phyloP scores from a whole-genome alignment of 2,797 vertebrate species.

The Cygnus olor region DNA sequence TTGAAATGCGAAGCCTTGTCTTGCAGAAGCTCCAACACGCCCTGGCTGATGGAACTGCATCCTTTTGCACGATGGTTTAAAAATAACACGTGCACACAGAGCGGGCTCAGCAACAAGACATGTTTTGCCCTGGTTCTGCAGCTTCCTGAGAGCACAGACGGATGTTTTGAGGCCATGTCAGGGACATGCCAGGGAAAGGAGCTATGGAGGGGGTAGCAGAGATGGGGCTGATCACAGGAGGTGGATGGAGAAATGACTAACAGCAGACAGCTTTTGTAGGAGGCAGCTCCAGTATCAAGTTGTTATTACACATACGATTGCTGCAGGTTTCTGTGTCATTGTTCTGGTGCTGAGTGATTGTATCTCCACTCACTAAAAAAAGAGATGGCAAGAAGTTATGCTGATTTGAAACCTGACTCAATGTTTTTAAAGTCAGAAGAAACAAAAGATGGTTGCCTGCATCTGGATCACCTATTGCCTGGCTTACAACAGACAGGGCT shows the following conservation, averaged over 20 bases:
- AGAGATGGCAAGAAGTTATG: not conserved
- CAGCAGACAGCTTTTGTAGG: not conserved
- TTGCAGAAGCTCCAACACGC: not conserved
- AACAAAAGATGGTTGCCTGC: not conserved
- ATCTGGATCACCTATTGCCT: not conserved
- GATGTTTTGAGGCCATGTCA: not conserved
- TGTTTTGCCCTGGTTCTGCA: not conserved
- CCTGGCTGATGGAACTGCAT: not conserved
- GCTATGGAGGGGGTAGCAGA: not conserved
- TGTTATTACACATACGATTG: conserved; percentile 13
- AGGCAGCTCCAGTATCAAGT: not conserved
- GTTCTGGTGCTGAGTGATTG: not conserved
- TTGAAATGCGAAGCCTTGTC: not conserved
- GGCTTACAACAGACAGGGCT: not conserved
- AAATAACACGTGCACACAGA: not conserved
- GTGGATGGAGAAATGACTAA: conserved; percentile 3
- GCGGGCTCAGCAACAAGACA: not conserved
- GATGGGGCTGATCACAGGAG: not conserved
- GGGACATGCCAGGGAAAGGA: not conserved
- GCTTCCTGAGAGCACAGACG: not conserved
- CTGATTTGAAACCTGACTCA: conserved; percentile 17
- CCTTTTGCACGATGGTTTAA: not conserved
- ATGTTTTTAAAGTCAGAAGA: conserved; percentile 36
- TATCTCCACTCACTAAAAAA: not conserved
- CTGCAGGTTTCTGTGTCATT: conserved; percentile 28